A percentile compares a stretch with the other conserved stretches of the same genome.
Conservation (phyloP, 2,888 invertebrate genomes). For the Caenorhabditis becei region DNA sequence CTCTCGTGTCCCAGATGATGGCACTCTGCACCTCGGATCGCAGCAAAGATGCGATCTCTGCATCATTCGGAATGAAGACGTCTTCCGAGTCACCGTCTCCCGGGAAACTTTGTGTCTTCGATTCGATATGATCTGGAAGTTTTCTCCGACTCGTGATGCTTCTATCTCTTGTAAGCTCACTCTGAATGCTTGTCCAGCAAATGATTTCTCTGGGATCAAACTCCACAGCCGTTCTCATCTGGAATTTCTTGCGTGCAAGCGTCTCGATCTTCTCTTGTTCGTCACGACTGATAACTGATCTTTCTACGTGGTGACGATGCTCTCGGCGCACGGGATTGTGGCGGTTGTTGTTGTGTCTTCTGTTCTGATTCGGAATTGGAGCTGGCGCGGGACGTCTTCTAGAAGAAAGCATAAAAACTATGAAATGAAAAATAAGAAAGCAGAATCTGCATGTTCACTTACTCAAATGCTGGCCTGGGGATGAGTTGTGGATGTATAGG, state of each 20-base stretch:
- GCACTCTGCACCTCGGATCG: slow-evolving; percentile 3
- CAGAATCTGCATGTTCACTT: background rate
- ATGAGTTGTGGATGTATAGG: slow-evolving; percentile 6
- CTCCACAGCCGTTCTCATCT: slow-evolving; percentile 45
- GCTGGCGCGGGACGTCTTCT: slow-evolving; percentile 20
- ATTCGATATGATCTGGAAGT: background rate
- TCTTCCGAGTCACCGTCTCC: background rate
- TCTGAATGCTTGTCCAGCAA: slow-evolving; percentile 33
- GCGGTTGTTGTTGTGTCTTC: slow-evolving; percentile 22
- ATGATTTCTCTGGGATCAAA: slow-evolving; percentile 35
- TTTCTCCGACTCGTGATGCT: background rate
- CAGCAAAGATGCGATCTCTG: background rate
- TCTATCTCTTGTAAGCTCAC: slow-evolving; percentile 1
- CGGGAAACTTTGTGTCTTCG: background rate
- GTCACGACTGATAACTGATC: slow-evolving; percentile 9
- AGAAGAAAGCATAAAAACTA: background rate
- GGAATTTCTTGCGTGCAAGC: slow-evolving; percentile 19
- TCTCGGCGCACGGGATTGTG: slow-evolving; percentile 24
- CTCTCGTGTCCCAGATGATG: slow-evolving; percentile 14
- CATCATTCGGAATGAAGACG: slow-evolving; percentile 6
- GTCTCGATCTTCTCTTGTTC: slow-evolving; percentile 41
- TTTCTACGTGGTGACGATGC: slow-evolving; percentile 3
- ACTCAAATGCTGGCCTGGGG: slow-evolving; percentile 21
- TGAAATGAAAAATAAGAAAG: too few species aligned
- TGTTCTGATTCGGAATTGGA: slow-evolving; percentile 24